Base-by-base conservation (phyloP, 2,113 vertebrate genomes). In the Lamprotornis superbus region DNA sequence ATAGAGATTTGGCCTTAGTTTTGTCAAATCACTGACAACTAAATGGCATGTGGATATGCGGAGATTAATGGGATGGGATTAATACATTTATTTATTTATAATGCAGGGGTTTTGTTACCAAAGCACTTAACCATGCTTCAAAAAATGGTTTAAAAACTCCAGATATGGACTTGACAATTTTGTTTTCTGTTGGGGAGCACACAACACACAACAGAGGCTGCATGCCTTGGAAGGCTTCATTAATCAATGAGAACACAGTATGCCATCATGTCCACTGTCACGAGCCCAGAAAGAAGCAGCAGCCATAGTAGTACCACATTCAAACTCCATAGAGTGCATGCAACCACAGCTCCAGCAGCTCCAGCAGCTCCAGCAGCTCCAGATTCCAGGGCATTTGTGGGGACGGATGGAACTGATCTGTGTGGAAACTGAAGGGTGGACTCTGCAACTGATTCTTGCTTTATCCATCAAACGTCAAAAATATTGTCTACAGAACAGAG, bases 31-130 rank as follows among this genome's bases (percentile, higher is more conserved):
- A 17, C 12, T 53, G 20, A 24, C 15, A 64, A 18, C 10, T 23
- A 46, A 82, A 53, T 2, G 2, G 2, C 23, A 47, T 9, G 8
- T 50, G 23, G 39, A 52, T 76, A 68, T 35, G 10, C 12, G 73
- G 53, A 83, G 9, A 10, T 35, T 1, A 83, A 68, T 55, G 8
- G 10, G 7, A 47, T 37, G 5, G 5, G 16, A 59, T 50, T 49
- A 24, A 30, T n/a, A 15, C 5, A 40, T 46, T 7, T 10, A 10
- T 64, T 64, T 78, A 7, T 44, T 60, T 71, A 52, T 33, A 64
- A 23, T 4, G 18, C 9, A 20, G 1, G 6, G 0, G 2, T 1
- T 46, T 77, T 40, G 25, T 28, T 81, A 69, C 3, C 11, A 50
- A 81, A 60, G 16, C 12, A 61, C 3, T 8, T 16, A 65, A 60